These are phyloP conservation scores for Amphiduros pacificus DNA, from an alignment of 2,888 invertebrate genomes.

Conservation along the genomic window DNA sequence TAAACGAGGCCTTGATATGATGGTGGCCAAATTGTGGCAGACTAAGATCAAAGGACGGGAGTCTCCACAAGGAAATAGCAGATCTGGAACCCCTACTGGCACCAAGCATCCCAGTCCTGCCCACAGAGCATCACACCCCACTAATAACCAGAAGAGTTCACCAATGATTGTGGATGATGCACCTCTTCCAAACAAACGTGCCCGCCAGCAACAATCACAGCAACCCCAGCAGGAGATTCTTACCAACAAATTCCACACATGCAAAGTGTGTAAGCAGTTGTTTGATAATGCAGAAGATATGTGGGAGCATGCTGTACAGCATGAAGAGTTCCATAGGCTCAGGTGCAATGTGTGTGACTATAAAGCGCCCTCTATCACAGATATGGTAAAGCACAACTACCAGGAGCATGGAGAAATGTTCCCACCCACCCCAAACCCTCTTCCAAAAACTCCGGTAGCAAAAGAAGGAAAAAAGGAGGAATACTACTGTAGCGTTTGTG, in stretches of 20 bases:
- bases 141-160: too few relatives aligned
- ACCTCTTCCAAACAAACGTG: too few relatives aligned
- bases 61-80: neutral
- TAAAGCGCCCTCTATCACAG: neutral
- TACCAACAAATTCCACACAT: constrained; percentile 25
- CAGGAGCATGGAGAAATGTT: neutral
- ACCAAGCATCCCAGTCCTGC: too few relatives aligned
- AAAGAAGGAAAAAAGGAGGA: constrained; percentile 5
- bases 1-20: constrained; percentile 20
- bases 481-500: constrained; percentile 9
- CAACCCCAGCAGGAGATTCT: too few relatives aligned
- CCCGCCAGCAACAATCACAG: too few relatives aligned
- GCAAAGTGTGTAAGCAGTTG: constrained; percentile 27
- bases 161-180: too few relatives aligned
- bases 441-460: neutral
- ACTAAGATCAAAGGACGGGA: constrained; percentile 18
- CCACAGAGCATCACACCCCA: too few relatives aligned
- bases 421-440: neutral
- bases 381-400: constrained; percentile 12
- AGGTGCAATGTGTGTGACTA: constrained; percentile 18
- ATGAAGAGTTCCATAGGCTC: constrained; percentile 20
- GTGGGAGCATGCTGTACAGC: constrained; percentile 24
- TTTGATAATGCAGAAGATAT: constrained; percentile 23
- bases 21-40: constrained; percentile 29
- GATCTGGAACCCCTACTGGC: too few relatives aligned